phyloP scores from a whole-genome alignment of 35 echinoderm and acorn worm species.

The Ophiothrix spiculata region DNA sequence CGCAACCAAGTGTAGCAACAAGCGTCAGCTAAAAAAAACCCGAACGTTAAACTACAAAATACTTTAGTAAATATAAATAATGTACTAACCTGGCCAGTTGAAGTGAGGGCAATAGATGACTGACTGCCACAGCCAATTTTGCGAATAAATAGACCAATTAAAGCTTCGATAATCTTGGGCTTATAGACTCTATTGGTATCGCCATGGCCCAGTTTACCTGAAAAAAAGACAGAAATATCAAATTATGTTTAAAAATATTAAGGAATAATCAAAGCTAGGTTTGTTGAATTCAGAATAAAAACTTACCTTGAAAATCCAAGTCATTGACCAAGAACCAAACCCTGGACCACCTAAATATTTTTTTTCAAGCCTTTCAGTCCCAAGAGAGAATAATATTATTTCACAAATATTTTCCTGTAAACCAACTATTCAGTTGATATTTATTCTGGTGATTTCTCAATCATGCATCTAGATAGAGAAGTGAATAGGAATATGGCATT shows the following conservation, averaged over 20 bases:
- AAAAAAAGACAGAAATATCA: not conserved
- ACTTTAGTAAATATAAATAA: conserved; percentile 83
- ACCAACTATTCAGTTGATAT: too few species aligned
- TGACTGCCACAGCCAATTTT: conserved; percentile 97
- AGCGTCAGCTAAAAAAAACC: conserved; percentile 81
- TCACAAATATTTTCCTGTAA: too few species aligned
- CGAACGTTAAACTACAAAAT: conserved; percentile 77
- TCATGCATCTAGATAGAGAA: too few species aligned
- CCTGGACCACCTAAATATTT: not conserved
- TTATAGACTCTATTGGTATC: conserved; percentile 98
- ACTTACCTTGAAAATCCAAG: not conserved
- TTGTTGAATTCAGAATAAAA: too few species aligned
- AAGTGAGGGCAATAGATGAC: conserved; percentile 89
- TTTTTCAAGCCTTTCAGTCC: too few species aligned
- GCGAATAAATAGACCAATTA: conserved; percentile 87
- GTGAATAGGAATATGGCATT: too few species aligned
- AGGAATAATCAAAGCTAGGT: too few species aligned
- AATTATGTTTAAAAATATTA: not conserved
- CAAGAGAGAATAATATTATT: too few species aligned
- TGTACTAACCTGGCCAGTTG: conserved; percentile 87
- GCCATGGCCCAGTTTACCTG: conserved; percentile 97
- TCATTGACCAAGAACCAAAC: not conserved
- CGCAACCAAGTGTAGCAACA: too few species aligned
- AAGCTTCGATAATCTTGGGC: conserved; percentile 90
- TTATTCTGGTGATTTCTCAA: not conserved